These are phyloP conservation scores for Vollenhovia emeryi DNA, from an alignment of 1,140 invertebrate genomes.

Conservation along the genomic window DNA sequence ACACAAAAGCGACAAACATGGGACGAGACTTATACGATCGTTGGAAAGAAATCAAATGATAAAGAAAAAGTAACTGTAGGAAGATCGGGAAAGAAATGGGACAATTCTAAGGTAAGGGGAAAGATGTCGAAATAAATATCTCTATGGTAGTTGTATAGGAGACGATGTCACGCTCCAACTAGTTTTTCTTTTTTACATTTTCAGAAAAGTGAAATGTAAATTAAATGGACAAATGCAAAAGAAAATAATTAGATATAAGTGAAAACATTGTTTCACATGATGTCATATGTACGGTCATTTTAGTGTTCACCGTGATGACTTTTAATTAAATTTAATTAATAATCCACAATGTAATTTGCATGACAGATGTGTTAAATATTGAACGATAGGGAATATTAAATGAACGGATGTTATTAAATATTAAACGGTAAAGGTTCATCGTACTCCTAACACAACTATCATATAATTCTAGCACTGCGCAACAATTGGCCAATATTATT, in stretches of 20 bases:
- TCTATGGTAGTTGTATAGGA: slow-evolving; percentile 40
- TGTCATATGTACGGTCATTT: background rate
- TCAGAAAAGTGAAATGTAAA: background rate
- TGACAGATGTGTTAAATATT: too few species aligned
- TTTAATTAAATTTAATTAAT: background rate
- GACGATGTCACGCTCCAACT: background rate
- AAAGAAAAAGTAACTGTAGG: background rate
- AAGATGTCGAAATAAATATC: slow-evolving; percentile 38
- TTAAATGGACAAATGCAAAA: background rate
- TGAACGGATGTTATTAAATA: too few species aligned
- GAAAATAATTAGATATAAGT: background rate
- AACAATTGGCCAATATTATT: slow-evolving; percentile 82
- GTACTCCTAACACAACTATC: slow-evolving; percentile 45
- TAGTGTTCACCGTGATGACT: background rate
- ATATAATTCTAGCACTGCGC: slow-evolving; percentile 80
- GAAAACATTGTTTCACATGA: background rate
- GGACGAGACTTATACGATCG: slow-evolving; percentile 62
- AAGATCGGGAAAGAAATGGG: background rate
- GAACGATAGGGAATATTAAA: too few species aligned
- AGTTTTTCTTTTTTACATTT: background rate
- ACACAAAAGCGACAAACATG: slow-evolving; percentile 84
- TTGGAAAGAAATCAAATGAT: slow-evolving; percentile 37
- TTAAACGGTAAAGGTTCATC: slow-evolving; percentile 23
- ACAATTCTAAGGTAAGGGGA: background rate
- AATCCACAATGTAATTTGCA: background rate